phyloP scores from a whole-genome alignment of 2,113 vertebrate species.

The Todiramphus saurophagus region DNA sequence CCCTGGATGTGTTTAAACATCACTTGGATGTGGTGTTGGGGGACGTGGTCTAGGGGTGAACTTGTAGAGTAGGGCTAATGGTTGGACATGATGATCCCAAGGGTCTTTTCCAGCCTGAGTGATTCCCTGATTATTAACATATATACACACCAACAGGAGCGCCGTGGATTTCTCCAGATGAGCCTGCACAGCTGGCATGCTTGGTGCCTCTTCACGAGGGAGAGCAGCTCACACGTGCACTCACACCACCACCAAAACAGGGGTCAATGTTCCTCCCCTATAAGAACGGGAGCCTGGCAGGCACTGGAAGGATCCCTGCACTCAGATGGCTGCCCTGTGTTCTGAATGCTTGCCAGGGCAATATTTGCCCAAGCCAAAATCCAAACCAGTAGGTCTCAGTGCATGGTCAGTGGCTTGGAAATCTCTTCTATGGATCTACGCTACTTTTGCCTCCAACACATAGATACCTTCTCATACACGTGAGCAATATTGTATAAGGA shows the following conservation, averaged over 20 bases:
- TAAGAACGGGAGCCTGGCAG: rapidly evolving
- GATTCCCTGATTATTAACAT: not conserved
- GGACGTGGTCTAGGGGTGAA: too few relatives aligned
- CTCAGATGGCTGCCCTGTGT: not conserved
- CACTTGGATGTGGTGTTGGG: too few relatives aligned
- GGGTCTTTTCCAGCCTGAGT: too few relatives aligned
- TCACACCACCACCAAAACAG: not conserved
- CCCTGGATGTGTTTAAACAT: too few relatives aligned
- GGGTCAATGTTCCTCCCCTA: not conserved
- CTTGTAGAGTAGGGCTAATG: too few relatives aligned
- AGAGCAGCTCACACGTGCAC: not conserved
- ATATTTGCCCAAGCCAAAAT: not conserved
- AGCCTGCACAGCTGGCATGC: not conserved
- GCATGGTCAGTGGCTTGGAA: not conserved
- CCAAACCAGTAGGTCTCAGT: not conserved
- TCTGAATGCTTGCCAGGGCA: not conserved
- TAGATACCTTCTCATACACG: rapidly evolving
- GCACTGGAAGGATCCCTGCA: rapidly evolving
- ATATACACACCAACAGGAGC: not conserved
- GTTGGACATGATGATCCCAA: too few relatives aligned
- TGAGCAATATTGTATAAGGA: not conserved
- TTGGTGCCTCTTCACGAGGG: not conserved
- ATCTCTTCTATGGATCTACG: not conserved
- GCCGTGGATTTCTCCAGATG: rapidly evolving
- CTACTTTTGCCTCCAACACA: not conserved